Percentiles rank a stretch among this genome's conserved stretches.
phyloP scores from a whole-genome alignment of 2,888 invertebrate species.

The Crossocerus cetratus region DNA sequence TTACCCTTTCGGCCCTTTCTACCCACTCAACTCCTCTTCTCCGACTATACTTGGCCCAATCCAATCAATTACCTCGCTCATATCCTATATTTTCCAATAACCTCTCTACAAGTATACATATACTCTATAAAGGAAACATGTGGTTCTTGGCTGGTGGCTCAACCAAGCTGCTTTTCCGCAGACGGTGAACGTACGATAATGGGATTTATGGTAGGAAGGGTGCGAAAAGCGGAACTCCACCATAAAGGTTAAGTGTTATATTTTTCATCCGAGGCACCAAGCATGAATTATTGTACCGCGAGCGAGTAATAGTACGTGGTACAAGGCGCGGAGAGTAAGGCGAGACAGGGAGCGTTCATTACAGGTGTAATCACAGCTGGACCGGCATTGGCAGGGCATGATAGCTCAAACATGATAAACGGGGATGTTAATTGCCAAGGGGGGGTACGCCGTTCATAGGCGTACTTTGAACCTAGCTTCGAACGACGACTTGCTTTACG shows the following conservation, averaged over 20 bases:
- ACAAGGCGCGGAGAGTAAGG: background rate
- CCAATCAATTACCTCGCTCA: conserved; percentile 51
- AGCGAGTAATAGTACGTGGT: background rate
- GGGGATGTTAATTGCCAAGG: conserved; percentile 48
- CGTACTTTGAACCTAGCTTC: conserved; percentile 15
- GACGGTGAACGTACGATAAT: too few relatives aligned
- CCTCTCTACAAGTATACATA: too few relatives aligned
- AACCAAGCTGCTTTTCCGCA: too few relatives aligned
- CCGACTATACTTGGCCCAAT: background rate
- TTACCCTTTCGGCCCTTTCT: conserved; percentile 59
- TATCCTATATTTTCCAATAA: background rate
- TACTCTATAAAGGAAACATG: too few relatives aligned
- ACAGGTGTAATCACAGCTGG: background rate
- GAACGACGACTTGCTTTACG: conserved; percentile 50
- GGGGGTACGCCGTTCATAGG: conserved; percentile 15
- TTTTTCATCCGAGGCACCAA: background rate
- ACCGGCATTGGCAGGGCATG: conserved; percentile 3
- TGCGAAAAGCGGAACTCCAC: too few relatives aligned
- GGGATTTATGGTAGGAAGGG: too few relatives aligned
- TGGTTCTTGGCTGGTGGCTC: too few relatives aligned
- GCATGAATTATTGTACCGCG: conserved; percentile 8
- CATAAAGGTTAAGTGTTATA: too few relatives aligned
- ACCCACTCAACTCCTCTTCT: conserved; percentile 21
- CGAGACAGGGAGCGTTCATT: background rate
- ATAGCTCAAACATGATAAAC: conserved; percentile 33